Evolutionary conservation across 2,113 vertebrate genomes (phyloP).

Genomic region (Heterotis niloticus): DNA sequence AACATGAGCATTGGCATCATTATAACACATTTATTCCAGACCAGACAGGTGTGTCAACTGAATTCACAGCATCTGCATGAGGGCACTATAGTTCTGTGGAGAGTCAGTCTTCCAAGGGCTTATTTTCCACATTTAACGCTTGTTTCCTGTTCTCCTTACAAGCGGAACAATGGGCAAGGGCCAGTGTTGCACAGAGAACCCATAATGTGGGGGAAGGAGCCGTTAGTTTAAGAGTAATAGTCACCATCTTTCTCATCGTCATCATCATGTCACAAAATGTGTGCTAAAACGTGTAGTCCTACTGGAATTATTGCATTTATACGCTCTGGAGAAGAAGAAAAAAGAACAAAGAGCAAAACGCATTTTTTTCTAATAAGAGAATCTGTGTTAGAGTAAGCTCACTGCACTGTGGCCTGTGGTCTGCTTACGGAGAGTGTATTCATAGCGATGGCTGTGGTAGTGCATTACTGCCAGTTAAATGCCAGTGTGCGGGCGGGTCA

Average conservation of each 20-base stretch:
- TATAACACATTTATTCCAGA: slow-evolving; percentile 13
- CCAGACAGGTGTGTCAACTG: slow-evolving; percentile 7
- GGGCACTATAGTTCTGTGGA: background rate
- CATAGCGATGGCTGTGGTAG: background rate
- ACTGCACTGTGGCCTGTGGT: slow-evolving; percentile 4
- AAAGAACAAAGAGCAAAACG: slow-evolving; percentile 34
- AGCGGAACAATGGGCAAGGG: slow-evolving; percentile 34
- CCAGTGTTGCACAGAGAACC: slow-evolving; percentile 34
- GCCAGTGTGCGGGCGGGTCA: slow-evolving; percentile 2
- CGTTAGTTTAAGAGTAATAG: slow-evolving; percentile 31
- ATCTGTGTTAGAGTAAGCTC: slow-evolving; percentile 52
- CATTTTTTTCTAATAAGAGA: slow-evolving; percentile 40
- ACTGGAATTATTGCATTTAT: slow-evolving; percentile 78
- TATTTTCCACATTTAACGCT: slow-evolving; percentile 63
- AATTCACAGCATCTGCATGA: background rate
- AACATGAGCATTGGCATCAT: slow-evolving; percentile 3
- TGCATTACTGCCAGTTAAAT: background rate
- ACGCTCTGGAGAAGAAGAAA: slow-evolving; percentile 71
- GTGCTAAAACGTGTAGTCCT: slow-evolving; percentile 65
- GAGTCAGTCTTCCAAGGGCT: slow-evolving; percentile 18
- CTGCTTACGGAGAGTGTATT: slow-evolving; percentile 5
- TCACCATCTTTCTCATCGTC: slow-evolving; percentile 50
- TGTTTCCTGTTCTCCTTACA: slow-evolving; percentile 47
- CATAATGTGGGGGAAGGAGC: slow-evolving; percentile 15
- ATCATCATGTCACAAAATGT: slow-evolving; percentile 40